Conservation (phyloP, 2,888 invertebrate genomes). For the Tethea ocularis region DNA sequence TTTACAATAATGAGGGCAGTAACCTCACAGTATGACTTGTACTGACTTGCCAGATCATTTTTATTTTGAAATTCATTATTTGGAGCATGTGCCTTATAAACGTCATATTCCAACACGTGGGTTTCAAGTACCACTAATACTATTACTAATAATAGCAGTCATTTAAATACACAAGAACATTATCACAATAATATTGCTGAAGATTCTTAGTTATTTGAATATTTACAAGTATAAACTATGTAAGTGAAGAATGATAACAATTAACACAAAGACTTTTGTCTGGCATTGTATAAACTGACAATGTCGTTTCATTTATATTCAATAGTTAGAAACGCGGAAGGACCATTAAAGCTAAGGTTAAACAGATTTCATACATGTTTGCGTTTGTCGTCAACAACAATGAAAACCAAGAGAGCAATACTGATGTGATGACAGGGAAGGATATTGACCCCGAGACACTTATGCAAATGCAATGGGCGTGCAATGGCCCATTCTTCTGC, state of each 20-base stretch:
- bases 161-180: neutral
- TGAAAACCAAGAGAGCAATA: conserved; percentile 33
- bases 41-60: conserved; percentile 20
- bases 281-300: conserved; percentile 2
- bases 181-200: neutral
- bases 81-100: conserved; percentile 1
- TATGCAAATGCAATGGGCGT: conserved; percentile 69
- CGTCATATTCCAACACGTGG: neutral
- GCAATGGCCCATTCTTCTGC: conserved; percentile 65
- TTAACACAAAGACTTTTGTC: conserved; percentile 1
- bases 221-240: neutral
- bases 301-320: conserved; percentile 8
- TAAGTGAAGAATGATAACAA: conserved; percentile 2
- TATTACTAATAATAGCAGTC: no score
- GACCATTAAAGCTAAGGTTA: neutral
- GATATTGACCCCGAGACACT: conserved; percentile 67
- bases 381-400: conserved; percentile 18
- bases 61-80: conserved; percentile 12
- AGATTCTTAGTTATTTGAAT: neutral
- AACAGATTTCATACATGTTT: conserved; percentile 16
- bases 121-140: neutral
- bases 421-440: conserved; percentile 55
- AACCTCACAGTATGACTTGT: conserved; percentile 41
- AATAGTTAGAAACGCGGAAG: conserved; percentile 6
- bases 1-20: conserved; percentile 56